phyloP scores from a whole-genome alignment of 2,797 vertebrate species.

The Sebastes vulpes region DNA sequence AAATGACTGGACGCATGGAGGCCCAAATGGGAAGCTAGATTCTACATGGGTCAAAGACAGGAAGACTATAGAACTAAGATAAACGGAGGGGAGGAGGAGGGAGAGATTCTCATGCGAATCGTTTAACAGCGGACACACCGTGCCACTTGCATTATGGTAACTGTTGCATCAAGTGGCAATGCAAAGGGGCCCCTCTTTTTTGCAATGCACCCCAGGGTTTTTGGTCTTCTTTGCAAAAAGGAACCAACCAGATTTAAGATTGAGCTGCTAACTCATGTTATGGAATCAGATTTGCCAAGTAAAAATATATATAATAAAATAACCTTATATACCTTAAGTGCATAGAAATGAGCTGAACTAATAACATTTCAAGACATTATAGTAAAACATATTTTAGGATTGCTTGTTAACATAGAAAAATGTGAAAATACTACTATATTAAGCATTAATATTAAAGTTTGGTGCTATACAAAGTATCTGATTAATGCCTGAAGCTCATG shows the following conservation, averaged over 20 bases:
- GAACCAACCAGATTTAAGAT: conserved; percentile 48
- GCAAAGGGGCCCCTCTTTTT: conserved; percentile 69
- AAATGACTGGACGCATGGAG: conserved; percentile 79
- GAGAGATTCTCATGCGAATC: conserved; percentile 81
- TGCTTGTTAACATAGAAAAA: not conserved
- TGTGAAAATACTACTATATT: not conserved
- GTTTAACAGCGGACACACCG: conserved; percentile 83
- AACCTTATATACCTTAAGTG: not conserved
- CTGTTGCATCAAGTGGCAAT: conserved; percentile 81
- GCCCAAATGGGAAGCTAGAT: conserved; percentile 83
- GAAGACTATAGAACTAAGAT: conserved; percentile 80
- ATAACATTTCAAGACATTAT: not conserved
- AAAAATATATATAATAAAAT: not conserved
- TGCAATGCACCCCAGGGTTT: conserved; percentile 62
- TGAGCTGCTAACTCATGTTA: conserved; percentile 68
- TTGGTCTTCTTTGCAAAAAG: conserved; percentile 54
- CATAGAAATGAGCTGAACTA: not conserved
- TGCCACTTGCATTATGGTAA: conserved; percentile 87
- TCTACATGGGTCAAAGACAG: conserved; percentile 84
- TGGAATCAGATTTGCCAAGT: conserved; percentile 51
- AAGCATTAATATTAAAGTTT: conserved; percentile 18
- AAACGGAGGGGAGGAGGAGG: conserved; percentile 61
- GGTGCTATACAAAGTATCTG: conserved; percentile 15
- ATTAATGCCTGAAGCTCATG: conserved; percentile 45
- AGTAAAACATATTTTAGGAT: not conserved